These are phyloP conservation scores for Rapana venosa DNA, from an alignment of 2,888 invertebrate species.

Conservation along the genomic window DNA sequence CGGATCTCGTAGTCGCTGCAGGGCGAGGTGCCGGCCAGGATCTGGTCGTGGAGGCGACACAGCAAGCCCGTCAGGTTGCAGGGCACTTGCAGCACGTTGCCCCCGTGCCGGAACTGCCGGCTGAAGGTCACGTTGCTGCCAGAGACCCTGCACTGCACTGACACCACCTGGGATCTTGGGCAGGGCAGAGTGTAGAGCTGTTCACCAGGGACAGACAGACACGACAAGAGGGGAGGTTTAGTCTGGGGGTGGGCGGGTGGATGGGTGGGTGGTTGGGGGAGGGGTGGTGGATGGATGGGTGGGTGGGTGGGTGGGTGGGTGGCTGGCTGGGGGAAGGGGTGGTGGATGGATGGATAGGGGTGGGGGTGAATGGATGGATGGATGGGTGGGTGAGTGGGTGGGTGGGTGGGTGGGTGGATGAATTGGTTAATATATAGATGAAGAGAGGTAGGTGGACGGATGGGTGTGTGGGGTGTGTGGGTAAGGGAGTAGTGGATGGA, in stretches of 20 bases:
- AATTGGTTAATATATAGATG: background rate
- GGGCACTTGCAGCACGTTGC: conserved; percentile 40
- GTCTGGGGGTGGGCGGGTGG: background rate
- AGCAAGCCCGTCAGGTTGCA: conserved; percentile 42
- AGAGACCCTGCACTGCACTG: conserved; percentile 28
- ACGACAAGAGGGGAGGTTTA: background rate
- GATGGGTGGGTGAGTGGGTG: background rate
- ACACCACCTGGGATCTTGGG: background rate
- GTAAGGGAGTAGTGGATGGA: too few relatives aligned
- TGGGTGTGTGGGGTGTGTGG: too few relatives aligned
- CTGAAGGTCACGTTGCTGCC: conserved; percentile 36
- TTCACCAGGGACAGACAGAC: background rate
- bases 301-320: background rate
- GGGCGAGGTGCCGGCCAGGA: background rate
- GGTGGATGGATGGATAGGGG: background rate
- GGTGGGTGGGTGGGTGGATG: background rate
- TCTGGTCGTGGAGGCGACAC: conserved; percentile 32
- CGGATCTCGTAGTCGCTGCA: conserved; percentile 50
- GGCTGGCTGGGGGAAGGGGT: background rate
- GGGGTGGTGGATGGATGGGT: background rate
- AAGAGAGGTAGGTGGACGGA: background rate
- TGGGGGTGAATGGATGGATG: background rate
- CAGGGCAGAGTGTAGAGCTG: conserved; percentile 24
- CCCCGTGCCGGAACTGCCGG: conserved; percentile 25
- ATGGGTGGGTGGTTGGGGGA: background rate